phyloP scores from a whole-genome alignment of 2,113 vertebrate genomes.

The Sakesphorus luctuosus region DNA sequence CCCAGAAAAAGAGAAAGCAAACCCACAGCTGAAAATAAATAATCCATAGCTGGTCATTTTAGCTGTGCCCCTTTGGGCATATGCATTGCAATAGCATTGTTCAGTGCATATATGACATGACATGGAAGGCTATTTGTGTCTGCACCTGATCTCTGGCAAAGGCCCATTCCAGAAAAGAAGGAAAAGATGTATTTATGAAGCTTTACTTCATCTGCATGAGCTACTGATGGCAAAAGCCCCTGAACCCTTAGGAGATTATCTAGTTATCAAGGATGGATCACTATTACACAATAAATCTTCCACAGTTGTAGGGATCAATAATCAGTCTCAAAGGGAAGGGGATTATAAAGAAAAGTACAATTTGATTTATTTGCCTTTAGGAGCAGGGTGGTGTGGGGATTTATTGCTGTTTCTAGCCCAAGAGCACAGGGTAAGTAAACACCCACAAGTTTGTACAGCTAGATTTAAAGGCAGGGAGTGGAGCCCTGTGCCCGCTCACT shows the following conservation, averaged over 20 bases:
- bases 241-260: conserved; percentile 8
- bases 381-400: conserved; percentile 7
- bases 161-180: neutral
- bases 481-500: fast-evolving
- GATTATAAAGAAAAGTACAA: conserved; percentile 3
- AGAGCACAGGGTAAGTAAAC: conserved; percentile 53
- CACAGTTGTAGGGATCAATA: conserved; percentile 63
- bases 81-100: conserved; percentile 30
- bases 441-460: neutral
- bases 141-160: conserved; percentile 16
- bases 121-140: conserved; percentile 48
- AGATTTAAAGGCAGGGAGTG: neutral
- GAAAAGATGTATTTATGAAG: neutral
- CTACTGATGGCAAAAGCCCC: conserved; percentile 1
- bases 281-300: conserved; percentile 53
- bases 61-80: conserved; percentile 50
- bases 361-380: conserved; percentile 63
- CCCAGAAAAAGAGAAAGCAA: neutral
- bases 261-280: conserved; percentile 42
- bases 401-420: conserved; percentile 36
- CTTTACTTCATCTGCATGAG: conserved; percentile 31
- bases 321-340: conserved; percentile 47
- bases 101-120: conserved; percentile 36
- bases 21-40: conserved; percentile 7
- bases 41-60: conserved; percentile 34